A percentile compares a stretch with the other conserved stretches of the same genome.
Conservation (phyloP, 2,888 invertebrate genomes). For the Oxyscelio sp. region DNA sequence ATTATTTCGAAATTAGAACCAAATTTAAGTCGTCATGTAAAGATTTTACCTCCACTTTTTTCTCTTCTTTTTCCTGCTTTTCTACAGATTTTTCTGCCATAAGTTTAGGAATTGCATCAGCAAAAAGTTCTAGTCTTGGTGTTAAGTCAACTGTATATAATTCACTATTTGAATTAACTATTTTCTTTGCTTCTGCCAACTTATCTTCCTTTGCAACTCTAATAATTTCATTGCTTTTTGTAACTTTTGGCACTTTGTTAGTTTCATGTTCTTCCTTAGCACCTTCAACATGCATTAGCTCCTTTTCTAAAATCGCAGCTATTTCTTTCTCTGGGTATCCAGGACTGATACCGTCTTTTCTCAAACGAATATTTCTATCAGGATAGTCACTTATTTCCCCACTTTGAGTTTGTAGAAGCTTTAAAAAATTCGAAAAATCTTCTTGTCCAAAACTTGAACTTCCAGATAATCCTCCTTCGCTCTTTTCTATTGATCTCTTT, state of each 20-base stretch:
- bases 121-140: slow-evolving; percentile 86
- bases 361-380: slow-evolving; percentile 10
- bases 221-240: slow-evolving; percentile 58
- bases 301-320: slow-evolving; percentile 84
- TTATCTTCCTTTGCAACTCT: slow-evolving; percentile 50
- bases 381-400: slow-evolving; percentile 70
- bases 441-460: slow-evolving; percentile 87
- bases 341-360: slow-evolving; percentile 77
- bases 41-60: no score
- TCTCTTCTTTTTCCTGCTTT: no score
- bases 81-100: no score
- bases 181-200: slow-evolving; percentile 72
- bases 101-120: slow-evolving; percentile 86
- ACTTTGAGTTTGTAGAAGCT: slow-evolving; percentile 83
- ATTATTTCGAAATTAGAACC: no score
- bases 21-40: no score
- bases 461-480: slow-evolving; percentile 84
- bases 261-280: slow-evolving; percentile 11
- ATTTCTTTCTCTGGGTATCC: slow-evolving; percentile 87
- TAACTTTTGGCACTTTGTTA: slow-evolving; percentile 39
- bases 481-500: slow-evolving; percentile 82
- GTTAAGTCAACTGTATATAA: slow-evolving; percentile 85
- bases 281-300: slow-evolving; percentile 72
- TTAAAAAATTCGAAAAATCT: slow-evolving; percentile 86
- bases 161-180: slow-evolving; percentile 81